Conservation (phyloP, 2,113 vertebrate genomes). For the Alectura lathami region DNA sequence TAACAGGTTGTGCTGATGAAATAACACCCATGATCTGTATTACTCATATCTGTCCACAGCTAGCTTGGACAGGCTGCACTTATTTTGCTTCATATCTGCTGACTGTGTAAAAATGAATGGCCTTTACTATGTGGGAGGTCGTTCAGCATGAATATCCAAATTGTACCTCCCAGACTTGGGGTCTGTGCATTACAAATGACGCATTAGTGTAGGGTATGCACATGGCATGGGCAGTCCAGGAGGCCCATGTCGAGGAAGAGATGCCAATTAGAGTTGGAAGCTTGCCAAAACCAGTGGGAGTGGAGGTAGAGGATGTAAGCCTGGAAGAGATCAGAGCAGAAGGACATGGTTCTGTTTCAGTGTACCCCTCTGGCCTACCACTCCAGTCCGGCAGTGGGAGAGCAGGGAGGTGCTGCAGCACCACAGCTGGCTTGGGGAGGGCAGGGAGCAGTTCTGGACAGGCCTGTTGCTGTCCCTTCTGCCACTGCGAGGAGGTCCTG, state of each 20-base stretch:
- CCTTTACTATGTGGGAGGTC: background rate
- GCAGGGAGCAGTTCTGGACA: no score
- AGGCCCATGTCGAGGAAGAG: background rate
- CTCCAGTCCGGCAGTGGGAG: background rate
- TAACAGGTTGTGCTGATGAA: background rate
- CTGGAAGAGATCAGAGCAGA: background rate
- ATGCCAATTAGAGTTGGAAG: background rate
- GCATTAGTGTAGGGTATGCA: background rate
- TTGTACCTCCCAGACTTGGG: background rate
- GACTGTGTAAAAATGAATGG: background rate
- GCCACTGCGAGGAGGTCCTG: background rate
- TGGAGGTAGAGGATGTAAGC: background rate
- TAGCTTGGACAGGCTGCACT: background rate
- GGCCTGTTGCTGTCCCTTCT: background rate
- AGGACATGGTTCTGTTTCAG: background rate
- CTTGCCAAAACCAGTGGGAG: background rate
- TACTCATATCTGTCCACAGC: background rate
- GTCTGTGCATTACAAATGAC: background rate
- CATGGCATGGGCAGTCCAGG: rapidly evolving
- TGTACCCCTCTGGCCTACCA: no score
- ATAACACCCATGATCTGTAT: background rate
- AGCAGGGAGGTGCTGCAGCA: background rate
- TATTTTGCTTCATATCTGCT: background rate
- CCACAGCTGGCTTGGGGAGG: no score
- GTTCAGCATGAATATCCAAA: background rate